Percentiles rank a stretch among this genome's conserved stretches.
These are phyloP conservation scores for Emydura subglobosa DNA, from an alignment of 2,113 vertebrate genomes.

Conservation along the genomic window DNA sequence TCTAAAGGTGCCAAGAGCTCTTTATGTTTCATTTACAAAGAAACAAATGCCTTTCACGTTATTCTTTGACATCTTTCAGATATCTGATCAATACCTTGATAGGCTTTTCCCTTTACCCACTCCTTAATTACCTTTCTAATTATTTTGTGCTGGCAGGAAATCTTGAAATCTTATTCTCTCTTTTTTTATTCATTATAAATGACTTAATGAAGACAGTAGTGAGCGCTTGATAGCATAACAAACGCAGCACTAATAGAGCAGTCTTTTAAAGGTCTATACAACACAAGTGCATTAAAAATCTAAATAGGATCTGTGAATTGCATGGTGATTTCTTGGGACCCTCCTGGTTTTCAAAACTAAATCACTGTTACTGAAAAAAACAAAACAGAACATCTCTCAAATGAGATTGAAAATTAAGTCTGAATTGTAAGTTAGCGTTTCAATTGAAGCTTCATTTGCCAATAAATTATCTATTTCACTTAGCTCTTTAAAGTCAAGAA, in stretches of 20 bases:
- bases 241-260: neutral
- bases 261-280: neutral
- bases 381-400: conserved; percentile 27
- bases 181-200: neutral
- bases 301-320: neutral
- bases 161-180: neutral
- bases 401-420: conserved; percentile 29
- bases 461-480: neutral
- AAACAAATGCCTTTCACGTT: neutral
- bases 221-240: neutral
- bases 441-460: conserved; percentile 17
- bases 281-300: neutral
- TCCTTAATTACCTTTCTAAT: conserved; percentile 7
- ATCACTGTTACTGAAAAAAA: neutral
- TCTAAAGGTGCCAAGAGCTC: neutral
- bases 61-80: neutral
- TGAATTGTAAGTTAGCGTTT: conserved; percentile 22
- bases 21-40: neutral
- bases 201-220: neutral
- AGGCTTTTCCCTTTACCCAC: neutral
- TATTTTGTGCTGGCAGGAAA: neutral
- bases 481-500: neutral
- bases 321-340: neutral
- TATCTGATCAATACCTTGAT: neutral
- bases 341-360: conserved; percentile 27